Conservation (phyloP, 2,797 vertebrate genomes). For the Pagetopsis macropterus region DNA sequence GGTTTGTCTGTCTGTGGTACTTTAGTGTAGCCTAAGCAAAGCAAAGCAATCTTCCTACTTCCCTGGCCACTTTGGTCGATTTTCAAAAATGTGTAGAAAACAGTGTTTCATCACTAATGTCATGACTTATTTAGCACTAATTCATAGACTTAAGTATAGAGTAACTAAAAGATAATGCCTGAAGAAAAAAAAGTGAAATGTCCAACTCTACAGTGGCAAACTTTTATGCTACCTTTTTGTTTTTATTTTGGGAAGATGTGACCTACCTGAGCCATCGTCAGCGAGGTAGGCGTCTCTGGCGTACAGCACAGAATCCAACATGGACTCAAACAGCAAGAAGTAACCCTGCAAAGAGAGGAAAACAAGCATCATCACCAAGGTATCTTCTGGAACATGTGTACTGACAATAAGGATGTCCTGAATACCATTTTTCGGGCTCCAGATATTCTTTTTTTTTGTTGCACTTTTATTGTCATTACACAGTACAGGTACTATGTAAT, state of each 20-base stretch:
- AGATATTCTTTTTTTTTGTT: too few relatives aligned
- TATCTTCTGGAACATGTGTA: slow-evolving; percentile 2
- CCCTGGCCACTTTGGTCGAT: too few relatives aligned
- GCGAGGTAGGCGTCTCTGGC: slow-evolving; percentile 91
- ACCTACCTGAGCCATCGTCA: slow-evolving; percentile 91
- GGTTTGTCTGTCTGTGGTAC: background rate
- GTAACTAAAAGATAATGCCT: background rate
- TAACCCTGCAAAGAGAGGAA: slow-evolving; percentile 87
- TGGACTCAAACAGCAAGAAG: slow-evolving; percentile 97
- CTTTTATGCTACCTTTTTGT: background rate
- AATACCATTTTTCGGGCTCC: too few relatives aligned
- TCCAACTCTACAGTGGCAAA: background rate
- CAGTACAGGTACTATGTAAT: too few relatives aligned
- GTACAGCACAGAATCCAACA: slow-evolving; percentile 96
- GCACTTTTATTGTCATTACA: too few relatives aligned
- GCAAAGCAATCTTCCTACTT: background rate
- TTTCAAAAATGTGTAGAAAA: background rate
- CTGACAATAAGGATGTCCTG: too few relatives aligned
- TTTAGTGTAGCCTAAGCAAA: background rate
- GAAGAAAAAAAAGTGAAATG: background rate
- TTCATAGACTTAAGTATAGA: background rate
- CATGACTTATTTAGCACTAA: background rate
- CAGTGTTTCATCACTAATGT: background rate
- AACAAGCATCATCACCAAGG: slow-evolving; percentile 10
- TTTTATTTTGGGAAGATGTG: background rate